Conservation (phyloP, 2,797 vertebrate species). For the Lepilemur ruficaudatus region DNA sequence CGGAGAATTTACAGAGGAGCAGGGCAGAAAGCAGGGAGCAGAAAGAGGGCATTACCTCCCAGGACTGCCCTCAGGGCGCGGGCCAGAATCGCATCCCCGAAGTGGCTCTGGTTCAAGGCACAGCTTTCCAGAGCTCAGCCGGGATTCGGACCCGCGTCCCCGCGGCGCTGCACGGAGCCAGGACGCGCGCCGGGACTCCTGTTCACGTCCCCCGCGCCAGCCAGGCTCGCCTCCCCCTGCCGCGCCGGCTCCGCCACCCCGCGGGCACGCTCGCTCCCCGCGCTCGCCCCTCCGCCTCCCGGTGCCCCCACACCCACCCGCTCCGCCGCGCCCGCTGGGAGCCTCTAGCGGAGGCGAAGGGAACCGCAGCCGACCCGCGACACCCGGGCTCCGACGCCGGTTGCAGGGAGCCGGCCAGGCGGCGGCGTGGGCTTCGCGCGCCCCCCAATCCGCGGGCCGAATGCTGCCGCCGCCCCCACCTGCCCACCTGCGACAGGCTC, state of each 20-base stretch:
- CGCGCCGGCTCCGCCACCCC: slow-evolving; percentile 50
- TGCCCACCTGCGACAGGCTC: slow-evolving; percentile 20
- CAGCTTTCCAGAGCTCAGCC: slow-evolving; percentile 44
- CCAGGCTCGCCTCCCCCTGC: not conserved
- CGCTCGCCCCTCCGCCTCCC: slow-evolving; percentile 22
- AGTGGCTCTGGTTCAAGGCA: slow-evolving; percentile 31
- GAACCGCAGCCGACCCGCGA: slow-evolving; percentile 40
- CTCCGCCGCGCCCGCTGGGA: slow-evolving; percentile 63
- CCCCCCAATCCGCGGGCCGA: accelerated
- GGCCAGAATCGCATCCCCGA: not conserved
- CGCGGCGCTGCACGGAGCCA: not conserved
- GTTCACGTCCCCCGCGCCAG: not conserved
- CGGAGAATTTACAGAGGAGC: not conserved
- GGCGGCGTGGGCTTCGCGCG: not conserved
- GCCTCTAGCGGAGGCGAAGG: slow-evolving; percentile 77
- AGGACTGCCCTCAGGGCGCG: slow-evolving; percentile 46
- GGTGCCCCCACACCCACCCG: slow-evolving; percentile 58
- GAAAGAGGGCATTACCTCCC: slow-evolving; percentile 59
- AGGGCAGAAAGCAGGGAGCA: not conserved
- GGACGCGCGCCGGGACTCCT: not conserved
- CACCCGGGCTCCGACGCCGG: not conserved
- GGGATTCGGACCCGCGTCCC: not conserved
- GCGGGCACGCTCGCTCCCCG: slow-evolving; percentile 49
- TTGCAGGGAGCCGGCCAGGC: not conserved
- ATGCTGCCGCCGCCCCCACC: not conserved